Percentiles rank a stretch among this genome's conserved stretches.
These are phyloP conservation scores for Zaprionus camerounensis DNA, from an alignment of 1,140 invertebrate species.

Conservation along the genomic window DNA sequence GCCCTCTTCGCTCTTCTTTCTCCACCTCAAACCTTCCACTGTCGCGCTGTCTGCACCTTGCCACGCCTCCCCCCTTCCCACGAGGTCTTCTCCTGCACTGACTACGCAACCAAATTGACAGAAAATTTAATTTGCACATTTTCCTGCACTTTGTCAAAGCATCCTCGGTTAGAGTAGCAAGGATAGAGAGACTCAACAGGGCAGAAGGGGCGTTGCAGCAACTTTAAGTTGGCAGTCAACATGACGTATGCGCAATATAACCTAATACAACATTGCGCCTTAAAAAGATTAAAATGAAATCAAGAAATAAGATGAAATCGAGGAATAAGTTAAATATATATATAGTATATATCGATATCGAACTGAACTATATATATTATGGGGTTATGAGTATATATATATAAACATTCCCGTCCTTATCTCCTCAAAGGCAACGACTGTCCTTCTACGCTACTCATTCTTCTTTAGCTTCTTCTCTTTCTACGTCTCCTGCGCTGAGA, in stretches of 20 bases:
- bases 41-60: conserved; percentile 27
- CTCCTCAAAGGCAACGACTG: not conserved
- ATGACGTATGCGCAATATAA: conserved; percentile 40
- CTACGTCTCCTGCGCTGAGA: not conserved
- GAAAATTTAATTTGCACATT: conserved; percentile 79
- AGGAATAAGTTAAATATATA: not conserved
- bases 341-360: not conserved
- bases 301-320: not conserved
- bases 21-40: conserved; percentile 24
- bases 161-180: not conserved
- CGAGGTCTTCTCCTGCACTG: not conserved
- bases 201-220: not conserved
- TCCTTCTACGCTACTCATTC: not conserved
- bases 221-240: conserved; percentile 63
- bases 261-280: not conserved
- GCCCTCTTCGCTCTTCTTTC: not conserved
- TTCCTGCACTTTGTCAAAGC: conserved; percentile 68
- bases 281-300: not conserved
- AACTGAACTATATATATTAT: not conserved
- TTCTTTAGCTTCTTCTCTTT: not conserved
- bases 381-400: not conserved
- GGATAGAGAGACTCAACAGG: not conserved
- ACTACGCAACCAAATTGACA: conserved; percentile 60
- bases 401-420: not conserved
- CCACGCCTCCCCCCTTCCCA: conserved; percentile 21